Conservation (phyloP, 2,797 vertebrate genomes). For the Anguilla pacifica region DNA sequence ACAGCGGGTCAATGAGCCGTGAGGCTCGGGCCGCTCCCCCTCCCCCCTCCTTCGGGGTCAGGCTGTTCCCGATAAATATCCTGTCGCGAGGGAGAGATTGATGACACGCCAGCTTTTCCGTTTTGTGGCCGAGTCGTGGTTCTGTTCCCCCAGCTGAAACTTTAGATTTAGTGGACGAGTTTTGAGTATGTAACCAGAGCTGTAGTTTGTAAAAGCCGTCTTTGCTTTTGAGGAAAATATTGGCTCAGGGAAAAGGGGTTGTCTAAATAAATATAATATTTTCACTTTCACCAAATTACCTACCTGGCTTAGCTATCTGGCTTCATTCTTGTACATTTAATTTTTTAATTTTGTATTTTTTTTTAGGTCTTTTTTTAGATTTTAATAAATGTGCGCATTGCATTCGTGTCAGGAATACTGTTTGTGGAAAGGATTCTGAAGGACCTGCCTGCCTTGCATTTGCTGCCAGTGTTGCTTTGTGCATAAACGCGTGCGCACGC, state of each 20-base stretch:
- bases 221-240: background rate
- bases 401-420: background rate
- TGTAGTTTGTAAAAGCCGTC: background rate
- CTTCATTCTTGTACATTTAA: background rate
- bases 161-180: background rate
- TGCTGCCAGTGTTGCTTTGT: conserved; percentile 9
- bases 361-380: background rate
- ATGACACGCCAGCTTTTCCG: background rate
- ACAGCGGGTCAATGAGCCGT: background rate
- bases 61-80: conserved; percentile 9
- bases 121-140: background rate
- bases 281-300: background rate
- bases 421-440: background rate
- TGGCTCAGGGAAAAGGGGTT: background rate
- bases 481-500: background rate
- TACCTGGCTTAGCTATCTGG: background rate
- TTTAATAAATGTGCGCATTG: background rate
- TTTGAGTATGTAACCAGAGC: conserved; percentile 6
- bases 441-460: background rate
- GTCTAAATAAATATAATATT: background rate
- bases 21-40: background rate
- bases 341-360: background rate
- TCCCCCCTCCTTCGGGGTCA: background rate
- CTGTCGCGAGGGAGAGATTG: background rate
- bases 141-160: background rate